Percentiles rank a stretch among this genome's conserved stretches.
These are phyloP conservation scores for Semotilus atromaculatus DNA, from an alignment of 2,797 vertebrate genomes.

Conservation along the genomic window DNA sequence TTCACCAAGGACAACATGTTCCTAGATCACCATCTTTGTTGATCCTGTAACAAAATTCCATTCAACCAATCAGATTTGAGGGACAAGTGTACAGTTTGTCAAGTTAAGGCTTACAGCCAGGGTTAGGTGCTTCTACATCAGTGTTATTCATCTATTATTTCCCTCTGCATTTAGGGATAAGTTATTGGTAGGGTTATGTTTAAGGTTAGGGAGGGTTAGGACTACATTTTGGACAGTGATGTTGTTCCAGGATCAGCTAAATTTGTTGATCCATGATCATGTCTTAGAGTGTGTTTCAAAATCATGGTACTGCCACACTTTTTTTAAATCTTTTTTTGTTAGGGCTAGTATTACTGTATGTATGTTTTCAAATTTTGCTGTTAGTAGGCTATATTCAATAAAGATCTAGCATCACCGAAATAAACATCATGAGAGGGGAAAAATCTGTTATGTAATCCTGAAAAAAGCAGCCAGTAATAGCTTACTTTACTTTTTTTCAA, in stretches of 20 bases:
- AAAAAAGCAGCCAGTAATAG: slow-evolving; percentile 2
- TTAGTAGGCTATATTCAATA: background rate
- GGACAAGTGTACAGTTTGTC: background rate
- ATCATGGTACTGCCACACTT: too few relatives aligned
- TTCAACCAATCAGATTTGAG: background rate
- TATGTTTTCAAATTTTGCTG: background rate
- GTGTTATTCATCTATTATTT: background rate
- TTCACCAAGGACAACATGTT: background rate
- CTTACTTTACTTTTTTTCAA: slow-evolving; percentile 8
- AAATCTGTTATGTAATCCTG: background rate
- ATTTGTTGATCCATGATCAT: background rate
- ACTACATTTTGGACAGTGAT: background rate
- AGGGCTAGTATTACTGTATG: background rate
- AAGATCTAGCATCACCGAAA: background rate
- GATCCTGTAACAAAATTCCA: too few relatives aligned
- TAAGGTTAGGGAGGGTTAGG: too few relatives aligned
- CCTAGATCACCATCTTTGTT: too few relatives aligned
- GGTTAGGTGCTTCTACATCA: background rate
- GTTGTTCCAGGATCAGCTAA: background rate
- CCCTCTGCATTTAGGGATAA: background rate
- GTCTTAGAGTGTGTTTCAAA: too few relatives aligned
- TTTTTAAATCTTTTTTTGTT: background rate
- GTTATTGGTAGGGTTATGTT: too few relatives aligned
- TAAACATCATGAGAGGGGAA: background rate
- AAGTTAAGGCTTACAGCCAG: background rate